Base-by-base conservation (phyloP, 2,113 vertebrate genomes). In the Rhizomys pruinosus region DNA sequence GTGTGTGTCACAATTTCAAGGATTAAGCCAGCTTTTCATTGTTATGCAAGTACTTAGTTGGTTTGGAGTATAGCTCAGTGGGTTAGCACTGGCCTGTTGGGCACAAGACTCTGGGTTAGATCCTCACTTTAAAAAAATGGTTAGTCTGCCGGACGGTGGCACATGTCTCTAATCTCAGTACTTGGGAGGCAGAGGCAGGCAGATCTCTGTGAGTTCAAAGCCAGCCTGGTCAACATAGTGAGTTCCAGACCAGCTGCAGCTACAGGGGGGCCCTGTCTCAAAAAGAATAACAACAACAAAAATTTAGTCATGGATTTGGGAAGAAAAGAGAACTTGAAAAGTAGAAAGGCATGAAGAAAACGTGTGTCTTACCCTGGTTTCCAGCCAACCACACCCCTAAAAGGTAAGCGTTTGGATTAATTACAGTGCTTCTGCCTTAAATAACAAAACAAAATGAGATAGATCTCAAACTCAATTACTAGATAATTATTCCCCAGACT, bases 341-440 rank as follows among this genome's bases (percentile, higher is more conserved):
- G n/a, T 55, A 78, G 68, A 80, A 94, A 91, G 59, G 12, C 72
- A 52, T 57, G 37, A 89, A 78, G 42, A 89, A 85, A 61, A 13
- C 79, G 15, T 27, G 32, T 29, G 2, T 44, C 20, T 92, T 27
- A 39, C 61, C n/a, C n/a, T n/a, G 91, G 23, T 22, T 44, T 8
- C 12, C 1, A 76, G 6, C 17, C 10, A 72, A 17, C 37, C 47
- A 66, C 27, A n/a, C 7, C 78, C 37, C 42, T 32, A 74, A 85
- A 59, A 81, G 34, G 23, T 63, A 44, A 57, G 25, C 44, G 44
- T 77, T 63, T 73, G n/a, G 85, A 68, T 72, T 94, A 66, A 84
- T 94, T 69, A 55, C 7, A 55, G 76, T 39, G 74, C n/a, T 57
- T 81, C 52, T 37, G 64, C 66, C 32, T 92, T 84, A 73, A 84